These are phyloP conservation scores for Ladona fulva DNA, from an alignment of 1,140 invertebrate genomes.

Conservation along the genomic window DNA sequence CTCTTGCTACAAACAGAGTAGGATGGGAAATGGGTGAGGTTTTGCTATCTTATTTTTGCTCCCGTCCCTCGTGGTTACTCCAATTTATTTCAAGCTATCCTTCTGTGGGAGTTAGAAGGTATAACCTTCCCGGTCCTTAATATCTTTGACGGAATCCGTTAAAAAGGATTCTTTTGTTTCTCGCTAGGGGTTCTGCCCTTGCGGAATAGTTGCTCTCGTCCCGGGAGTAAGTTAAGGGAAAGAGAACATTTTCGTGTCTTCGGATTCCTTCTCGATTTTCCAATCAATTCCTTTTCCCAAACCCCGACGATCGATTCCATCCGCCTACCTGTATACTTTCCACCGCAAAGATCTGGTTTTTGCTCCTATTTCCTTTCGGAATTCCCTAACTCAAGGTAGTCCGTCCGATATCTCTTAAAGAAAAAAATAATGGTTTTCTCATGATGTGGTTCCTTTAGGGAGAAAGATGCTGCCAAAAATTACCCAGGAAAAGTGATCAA, in stretches of 20 bases:
- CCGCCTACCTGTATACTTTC: not conserved
- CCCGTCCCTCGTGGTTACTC: not conserved
- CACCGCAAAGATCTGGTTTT: not conserved
- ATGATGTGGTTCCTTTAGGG: too few species aligned
- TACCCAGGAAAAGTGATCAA: too few species aligned
- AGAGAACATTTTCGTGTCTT: not conserved
- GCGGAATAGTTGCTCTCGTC: not conserved
- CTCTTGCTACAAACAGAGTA: not conserved
- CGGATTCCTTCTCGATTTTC: slow-evolving; percentile 4
- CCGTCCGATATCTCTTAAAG: too few species aligned
- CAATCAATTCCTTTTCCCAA: not conserved
- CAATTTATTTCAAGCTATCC: not conserved
- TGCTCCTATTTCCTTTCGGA: too few species aligned
- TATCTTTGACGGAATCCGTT: not conserved
- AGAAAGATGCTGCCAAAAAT: too few species aligned
- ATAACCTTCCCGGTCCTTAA: not conserved
- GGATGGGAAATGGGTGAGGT: not conserved
- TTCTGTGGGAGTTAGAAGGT: too few species aligned
- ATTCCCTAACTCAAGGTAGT: too few species aligned
- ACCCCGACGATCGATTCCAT: not conserved
- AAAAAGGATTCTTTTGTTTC: slow-evolving; percentile 1
- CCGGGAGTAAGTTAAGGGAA: not conserved
- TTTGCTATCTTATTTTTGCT: not conserved
- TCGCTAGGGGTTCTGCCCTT: not conserved
- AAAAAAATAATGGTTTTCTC: too few species aligned